Base-by-base conservation (phyloP, 2,888 invertebrate species). In the Halocaridina rubra region DNA sequence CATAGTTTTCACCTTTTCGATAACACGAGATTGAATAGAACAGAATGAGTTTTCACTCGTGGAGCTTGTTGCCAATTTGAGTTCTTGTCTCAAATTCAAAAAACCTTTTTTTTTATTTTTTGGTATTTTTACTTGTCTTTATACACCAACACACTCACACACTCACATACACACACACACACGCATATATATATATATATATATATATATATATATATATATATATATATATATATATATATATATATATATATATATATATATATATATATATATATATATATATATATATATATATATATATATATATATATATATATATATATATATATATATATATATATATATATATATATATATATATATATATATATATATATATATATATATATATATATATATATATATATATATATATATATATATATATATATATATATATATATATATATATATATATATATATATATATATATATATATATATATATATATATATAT, bases 361-460 rank as follows among this genome's bases (percentile, higher is more conserved):
- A 61, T 61, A 22, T 19, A 61, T 22, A 61, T 22, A 61, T 22
- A 61, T 22, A 61, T 22, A 61, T 22, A 61, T 22, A 61, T 22
- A 61, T 22, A 61, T 22, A 61, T 22, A 61, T 22, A 61, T 22
- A 61, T 22, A 61, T 22, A 61, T 22, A 61, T 22, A 61, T 22
- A 61, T 61, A 61, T 61, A 61, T 61, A 61, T 61, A 61, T 61
- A 61, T 61, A 61, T 61, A 61, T 61, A 61, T 61, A 61, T 61
- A 61, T 61, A 61, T 61, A 61, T 61, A 61, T 61, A 61, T 61
- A 61, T 61, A 61, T 61, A 61, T 61, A 61, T 22, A 61, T 61
- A 61, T 61, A 61, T 61, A 61, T 61, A 61, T 61, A 61, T 61
- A 61, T 61, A 61, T n/a, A 61, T 61, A 61, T 61, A 22, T n/a